These are phyloP conservation scores for Metopolophium dirhodum DNA, from an alignment of 1,140 invertebrate genomes.

Conservation along the genomic window DNA sequence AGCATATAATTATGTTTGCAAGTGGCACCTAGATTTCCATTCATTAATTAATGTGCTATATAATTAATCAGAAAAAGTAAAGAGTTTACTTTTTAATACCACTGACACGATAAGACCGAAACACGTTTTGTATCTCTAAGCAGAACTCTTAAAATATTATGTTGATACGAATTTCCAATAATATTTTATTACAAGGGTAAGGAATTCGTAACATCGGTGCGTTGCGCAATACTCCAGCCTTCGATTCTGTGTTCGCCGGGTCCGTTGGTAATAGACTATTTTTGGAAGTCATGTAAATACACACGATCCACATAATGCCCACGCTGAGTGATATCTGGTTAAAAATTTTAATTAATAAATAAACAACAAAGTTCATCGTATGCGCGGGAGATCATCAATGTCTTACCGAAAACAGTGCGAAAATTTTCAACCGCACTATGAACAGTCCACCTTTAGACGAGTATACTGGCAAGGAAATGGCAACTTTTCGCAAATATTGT, in stretches of 20 bases:
- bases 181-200: conserved; percentile 35
- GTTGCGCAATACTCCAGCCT: conserved; percentile 32
- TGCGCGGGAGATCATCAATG: background rate
- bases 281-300: background rate
- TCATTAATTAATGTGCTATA: background rate
- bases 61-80: background rate
- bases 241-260: conserved; percentile 37
- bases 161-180: background rate
- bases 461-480: background rate
- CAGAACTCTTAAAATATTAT: background rate
- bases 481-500: conserved; percentile 10
- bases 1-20: background rate
- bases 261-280: conserved; percentile 18
- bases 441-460: background rate
- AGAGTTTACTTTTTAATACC: background rate
- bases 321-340: conserved; percentile 37
- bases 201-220: conserved; percentile 17
- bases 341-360: background rate
- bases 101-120: background rate
- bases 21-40: background rate
- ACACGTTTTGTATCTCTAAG: background rate
- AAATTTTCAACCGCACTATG: conserved; percentile 10
- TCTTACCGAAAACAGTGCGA: conserved; percentile 41
- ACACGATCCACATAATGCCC: conserved; percentile 32
- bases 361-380: background rate